Percentiles rank a stretch among this genome's conserved stretches.
Evolutionary conservation across 2,888 invertebrate genomes (phyloP).

Genomic region (Tetrapedia diversipes): DNA sequence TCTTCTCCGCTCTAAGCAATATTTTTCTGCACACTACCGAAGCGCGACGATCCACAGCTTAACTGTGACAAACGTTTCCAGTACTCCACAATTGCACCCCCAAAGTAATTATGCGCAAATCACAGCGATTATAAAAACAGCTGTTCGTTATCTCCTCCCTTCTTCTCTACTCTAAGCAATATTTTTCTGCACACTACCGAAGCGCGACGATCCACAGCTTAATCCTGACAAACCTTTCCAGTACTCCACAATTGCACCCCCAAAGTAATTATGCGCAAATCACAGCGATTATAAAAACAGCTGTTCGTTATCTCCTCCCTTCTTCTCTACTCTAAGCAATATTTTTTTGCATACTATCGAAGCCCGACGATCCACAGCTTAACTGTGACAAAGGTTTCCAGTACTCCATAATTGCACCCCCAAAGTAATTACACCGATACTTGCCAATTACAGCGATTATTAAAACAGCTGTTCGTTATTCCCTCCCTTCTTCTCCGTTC

Average conservation of each 20-base stretch:
- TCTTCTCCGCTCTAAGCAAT: neutral
- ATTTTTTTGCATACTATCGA: neutral
- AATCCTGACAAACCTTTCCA: neutral
- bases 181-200: neutral
- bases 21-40: neutral
- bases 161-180: neutral
- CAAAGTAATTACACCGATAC: neutral
- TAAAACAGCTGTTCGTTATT: neutral
- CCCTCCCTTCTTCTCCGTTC: neutral
- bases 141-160: neutral
- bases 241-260: neutral
- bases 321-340: neutral
- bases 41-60: conserved; percentile 2
- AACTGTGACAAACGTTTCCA: neutral
- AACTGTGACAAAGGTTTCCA: no score
- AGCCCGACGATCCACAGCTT: no score
- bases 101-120: neutral
- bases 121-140: neutral
- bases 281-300: neutral
- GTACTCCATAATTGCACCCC: neutral
- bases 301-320: neutral
- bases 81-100: neutral
- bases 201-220: conserved; percentile 2
- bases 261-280: neutral
- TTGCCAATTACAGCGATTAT: neutral